A percentile compares a stretch with the other conserved stretches of the same genome.
phyloP scores from a whole-genome alignment of 1,140 invertebrate genomes.

The Neocloeon triangulifer region DNA sequence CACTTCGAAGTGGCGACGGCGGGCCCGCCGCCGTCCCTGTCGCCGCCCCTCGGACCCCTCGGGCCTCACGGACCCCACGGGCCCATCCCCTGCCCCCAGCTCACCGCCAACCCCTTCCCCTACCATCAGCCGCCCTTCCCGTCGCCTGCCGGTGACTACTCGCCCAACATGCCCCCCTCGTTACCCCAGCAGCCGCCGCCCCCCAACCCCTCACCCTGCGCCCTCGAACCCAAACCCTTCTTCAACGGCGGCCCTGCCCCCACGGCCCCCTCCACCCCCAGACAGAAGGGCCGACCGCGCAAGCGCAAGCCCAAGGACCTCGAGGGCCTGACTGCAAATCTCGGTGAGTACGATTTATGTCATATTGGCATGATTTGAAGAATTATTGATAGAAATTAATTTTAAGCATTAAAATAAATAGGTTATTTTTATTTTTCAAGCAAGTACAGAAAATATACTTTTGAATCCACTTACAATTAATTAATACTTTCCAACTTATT shows the following conservation, averaged over 20 bases:
- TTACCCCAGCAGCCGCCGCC: conserved; percentile 6
- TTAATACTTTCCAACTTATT: too few relatives aligned
- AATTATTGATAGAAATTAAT: too few relatives aligned
- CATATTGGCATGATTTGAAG: too few relatives aligned
- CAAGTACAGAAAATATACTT: too few relatives aligned
- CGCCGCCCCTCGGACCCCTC: background rate
- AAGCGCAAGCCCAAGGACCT: conserved; percentile 79
- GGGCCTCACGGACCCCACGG: conserved; percentile 14
- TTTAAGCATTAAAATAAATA: too few relatives aligned
- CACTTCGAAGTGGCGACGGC: conserved; percentile 44
- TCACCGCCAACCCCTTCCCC: conserved; percentile 14
- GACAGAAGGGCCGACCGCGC: conserved; percentile 76
- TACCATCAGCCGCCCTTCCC: conserved; percentile 19
- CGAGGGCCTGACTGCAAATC: conserved; percentile 58
- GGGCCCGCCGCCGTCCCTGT: conserved; percentile 12
- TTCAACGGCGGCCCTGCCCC: conserved; percentile 48
- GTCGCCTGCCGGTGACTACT: conserved; percentile 16
- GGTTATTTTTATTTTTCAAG: too few relatives aligned
- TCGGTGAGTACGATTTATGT: conserved; percentile 38
- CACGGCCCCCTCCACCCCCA: conserved; percentile 29
- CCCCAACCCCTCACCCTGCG: conserved; percentile 10
- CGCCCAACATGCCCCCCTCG: conserved; percentile 15
- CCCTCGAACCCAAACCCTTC: conserved; percentile 21
- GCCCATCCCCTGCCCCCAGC: background rate
- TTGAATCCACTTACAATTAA: too few relatives aligned